A percentile compares a stretch with the other conserved stretches of the same genome.
Conservation (phyloP, 2,888 invertebrate species). For the Tiliacea aurago region DNA sequence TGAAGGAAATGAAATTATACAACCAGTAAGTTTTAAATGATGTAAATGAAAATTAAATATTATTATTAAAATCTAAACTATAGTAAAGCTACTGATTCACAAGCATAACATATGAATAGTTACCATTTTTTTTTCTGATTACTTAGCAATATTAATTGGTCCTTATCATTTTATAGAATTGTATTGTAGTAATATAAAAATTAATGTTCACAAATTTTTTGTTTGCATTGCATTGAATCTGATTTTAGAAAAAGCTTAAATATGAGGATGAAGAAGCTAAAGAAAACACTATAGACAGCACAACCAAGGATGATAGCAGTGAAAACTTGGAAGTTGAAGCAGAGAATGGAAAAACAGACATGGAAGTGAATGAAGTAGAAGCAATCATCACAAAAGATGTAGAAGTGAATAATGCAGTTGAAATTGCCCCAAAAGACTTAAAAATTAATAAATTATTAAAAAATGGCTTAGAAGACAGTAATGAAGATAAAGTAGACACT, state of each 20-base stretch:
- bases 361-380: slow-evolving; percentile 4
- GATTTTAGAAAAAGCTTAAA: slow-evolving; percentile 78
- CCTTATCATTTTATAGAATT: background rate
- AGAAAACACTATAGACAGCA: slow-evolving; percentile 14
- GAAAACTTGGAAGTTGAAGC: slow-evolving; percentile 16
- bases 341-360: background rate
- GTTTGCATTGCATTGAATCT: background rate
- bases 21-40: slow-evolving; percentile 48
- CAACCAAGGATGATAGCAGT: slow-evolving; percentile 6
- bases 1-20: slow-evolving; percentile 17
- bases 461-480: background rate
- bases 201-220: no score
- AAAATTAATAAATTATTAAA: slow-evolving; percentile 15
- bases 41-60: no score
- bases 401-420: slow-evolving; percentile 4
- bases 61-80: background rate
- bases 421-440: background rate
- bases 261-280: slow-evolving; percentile 44
- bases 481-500: background rate
- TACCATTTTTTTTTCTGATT: background rate
- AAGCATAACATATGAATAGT: background rate
- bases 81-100: background rate
- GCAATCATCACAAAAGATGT: background rate
- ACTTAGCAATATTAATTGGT: background rate
- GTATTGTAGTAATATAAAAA: background rate